Evolutionary conservation across 2,888 invertebrate species (phyloP).

Genomic region (Autographa pulchrina): DNA sequence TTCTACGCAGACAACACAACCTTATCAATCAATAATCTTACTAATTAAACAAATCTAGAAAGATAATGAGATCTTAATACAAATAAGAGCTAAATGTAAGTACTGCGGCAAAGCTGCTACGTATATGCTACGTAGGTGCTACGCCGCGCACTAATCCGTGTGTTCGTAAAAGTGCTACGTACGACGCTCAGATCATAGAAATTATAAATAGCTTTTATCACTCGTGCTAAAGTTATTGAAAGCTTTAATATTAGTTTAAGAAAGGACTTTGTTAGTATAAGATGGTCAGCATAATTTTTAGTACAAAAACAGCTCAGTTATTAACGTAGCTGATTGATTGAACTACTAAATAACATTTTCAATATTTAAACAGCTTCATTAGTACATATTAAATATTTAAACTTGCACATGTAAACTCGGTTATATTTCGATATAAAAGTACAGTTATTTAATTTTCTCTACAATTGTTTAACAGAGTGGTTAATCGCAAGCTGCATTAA

Average conservation of each 20-base stretch:
- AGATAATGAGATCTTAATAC: constrained; percentile 6
- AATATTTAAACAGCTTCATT: too few species aligned
- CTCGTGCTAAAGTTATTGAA: constrained; percentile 8
- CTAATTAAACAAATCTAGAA: neutral
- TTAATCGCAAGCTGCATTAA: neutral
- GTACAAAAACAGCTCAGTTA: too few species aligned
- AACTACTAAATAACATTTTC: too few species aligned
- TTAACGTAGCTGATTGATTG: too few species aligned
- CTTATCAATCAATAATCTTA: neutral
- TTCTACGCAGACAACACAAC: neutral
- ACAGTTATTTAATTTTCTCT: neutral
- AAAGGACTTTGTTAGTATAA: neutral
- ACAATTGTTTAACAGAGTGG: neutral
- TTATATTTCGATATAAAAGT: neutral
- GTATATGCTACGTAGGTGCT: constrained; percentile 39
- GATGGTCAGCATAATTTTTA: too few species aligned
- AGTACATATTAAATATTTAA: too few species aligned
- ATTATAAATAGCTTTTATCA: constrained; percentile 29
- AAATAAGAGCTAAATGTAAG: constrained; percentile 14
- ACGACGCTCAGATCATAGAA: constrained; percentile 27
- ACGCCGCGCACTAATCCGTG: constrained; percentile 43
- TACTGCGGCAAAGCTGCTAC: constrained; percentile 26
- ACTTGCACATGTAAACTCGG: neutral
- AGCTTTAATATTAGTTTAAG: neutral
- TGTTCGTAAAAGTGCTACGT: constrained; percentile 35